Base-by-base conservation (phyloP, 2,113 vertebrate species). In the Sarotherodon lohbergeri region DNA sequence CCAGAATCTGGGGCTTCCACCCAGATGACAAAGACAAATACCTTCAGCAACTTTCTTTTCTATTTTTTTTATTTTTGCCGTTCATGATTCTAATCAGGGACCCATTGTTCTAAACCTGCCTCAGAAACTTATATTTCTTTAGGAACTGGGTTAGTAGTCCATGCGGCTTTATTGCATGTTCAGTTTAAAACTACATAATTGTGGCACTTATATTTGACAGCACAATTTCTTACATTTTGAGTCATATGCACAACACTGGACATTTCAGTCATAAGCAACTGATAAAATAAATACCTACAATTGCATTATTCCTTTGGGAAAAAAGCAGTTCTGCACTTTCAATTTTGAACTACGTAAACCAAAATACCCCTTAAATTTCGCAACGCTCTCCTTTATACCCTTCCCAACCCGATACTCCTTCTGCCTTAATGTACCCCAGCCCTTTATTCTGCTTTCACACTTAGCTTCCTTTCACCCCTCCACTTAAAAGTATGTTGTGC, bases 21-120 rank as follows among this genome's bases (percentile, higher is more conserved):
- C 85, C 17, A 27, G 22, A 78, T 95, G 96, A 96, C 95, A 95
- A 66, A 94, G 95, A 96, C 92, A 93, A 95, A 96, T 95, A 89
- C 81, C 85, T n/a, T 2, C 71, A 63, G 82, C 83, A 54, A 80
- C 46, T 84, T 56, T 57, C 22, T 52, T 73, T 82, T 79, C 32
- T 43, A 81, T 83, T 80, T 66, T 36, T 12, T 50, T 19, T 54
- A 22, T 24, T 55, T 17, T 46, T 41, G 8, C 5, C 57, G 50
- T 82, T 61, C 73, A 73, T 84, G 81, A 85, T 81, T 94, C 83
- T 89, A 90, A 90, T 90, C 73, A 84, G 52, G 86, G 66, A 24
- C 84, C 91, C 89, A 94, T 94, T 96, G 93, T 95, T 95, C 91
- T 82, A 89, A 93, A 93, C 61, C 88, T 89, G 88, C 57, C 76